A percentile compares a stretch with the other conserved stretches of the same genome.
phyloP scores from a whole-genome alignment of 2,113 vertebrate species.

The Pipra filicauda region DNA sequence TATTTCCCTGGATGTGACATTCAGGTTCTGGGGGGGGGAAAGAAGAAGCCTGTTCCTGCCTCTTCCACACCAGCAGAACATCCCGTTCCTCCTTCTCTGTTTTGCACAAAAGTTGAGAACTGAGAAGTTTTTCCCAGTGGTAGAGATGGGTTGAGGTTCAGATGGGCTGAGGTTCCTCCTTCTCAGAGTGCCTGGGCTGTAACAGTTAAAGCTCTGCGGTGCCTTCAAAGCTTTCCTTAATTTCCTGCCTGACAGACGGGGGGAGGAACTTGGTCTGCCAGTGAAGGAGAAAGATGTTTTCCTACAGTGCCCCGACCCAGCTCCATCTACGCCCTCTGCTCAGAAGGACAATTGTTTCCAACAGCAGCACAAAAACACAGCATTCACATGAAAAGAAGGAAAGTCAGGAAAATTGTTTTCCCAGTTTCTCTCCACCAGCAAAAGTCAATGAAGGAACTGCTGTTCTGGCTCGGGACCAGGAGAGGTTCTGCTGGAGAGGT shows the following conservation, averaged over 20 bases:
- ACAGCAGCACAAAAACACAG: not conserved
- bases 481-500: not conserved
- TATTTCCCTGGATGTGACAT: slow-evolving; percentile 5
- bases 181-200: not conserved
- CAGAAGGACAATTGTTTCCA: not conserved
- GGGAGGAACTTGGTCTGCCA: not conserved
- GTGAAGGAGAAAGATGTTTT: slow-evolving; percentile 25
- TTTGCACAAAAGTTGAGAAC: not conserved
- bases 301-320: not conserved
- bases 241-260: slow-evolving; percentile 6
- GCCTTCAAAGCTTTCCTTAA: slow-evolving; percentile 35
- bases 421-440: not conserved
- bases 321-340: slow-evolving; percentile 6
- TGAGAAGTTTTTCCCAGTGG: not conserved
- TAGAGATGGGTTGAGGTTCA: not conserved
- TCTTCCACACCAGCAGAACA: not conserved
- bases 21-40: not conserved
- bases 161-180: not conserved
- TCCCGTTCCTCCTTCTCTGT: not conserved
- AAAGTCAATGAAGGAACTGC: not conserved
- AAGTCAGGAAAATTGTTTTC: not conserved
- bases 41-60: not conserved
- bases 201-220: not conserved
- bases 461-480: not conserved
- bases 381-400: not conserved